Base-by-base conservation (phyloP, 2,888 invertebrate genomes). In the Tetheella fluctuosa region DNA sequence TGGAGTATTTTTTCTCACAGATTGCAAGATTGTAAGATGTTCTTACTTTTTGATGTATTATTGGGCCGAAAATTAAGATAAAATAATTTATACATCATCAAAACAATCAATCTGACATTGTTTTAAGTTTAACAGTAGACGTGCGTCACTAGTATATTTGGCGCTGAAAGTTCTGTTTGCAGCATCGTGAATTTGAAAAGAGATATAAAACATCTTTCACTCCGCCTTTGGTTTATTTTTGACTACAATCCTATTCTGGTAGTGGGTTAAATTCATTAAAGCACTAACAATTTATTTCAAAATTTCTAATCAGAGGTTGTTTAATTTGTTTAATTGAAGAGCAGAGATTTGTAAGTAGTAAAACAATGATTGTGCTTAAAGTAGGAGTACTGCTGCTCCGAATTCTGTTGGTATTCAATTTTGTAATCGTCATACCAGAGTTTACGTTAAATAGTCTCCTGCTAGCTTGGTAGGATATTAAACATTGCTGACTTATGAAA, bases 171-270 rank as follows among this genome's bases (percentile, higher is more conserved):
- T 66, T 68, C 68, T 73, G 71, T 77, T 72, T 72, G 70, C 61
- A 64, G 65, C 67, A 74, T 48, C 65, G 68, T 79, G 74, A 79
- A 81, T 82, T 80, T 79, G 73, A 73, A 77, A 79, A 77, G 69
- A 67, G 63, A 68, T 69, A 63, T 71, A 30, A 25, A 77, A 76
- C 81, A 76, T 77, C 74, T 79, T 77, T 71, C 69, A 70, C 69
- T 60, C 61, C 58, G 62, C 65, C 59, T 72, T 70, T 69, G 61
- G 73, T 80, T 74, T 81, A 78, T 82, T 82, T 81, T 71, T 64
- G 73, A 63, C 73, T 66, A 61, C 63, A 59, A 61, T 70, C 67
- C 69, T 69, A 72, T 74, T 78, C 73, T 65, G 63, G 66, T 74
- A 59, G 34, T 71, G 62, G 64, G 67, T 64, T 71, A 64, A 61